Base-by-base conservation (phyloP, 1,140 invertebrate species). In the Drosophila kepulauana region DNA sequence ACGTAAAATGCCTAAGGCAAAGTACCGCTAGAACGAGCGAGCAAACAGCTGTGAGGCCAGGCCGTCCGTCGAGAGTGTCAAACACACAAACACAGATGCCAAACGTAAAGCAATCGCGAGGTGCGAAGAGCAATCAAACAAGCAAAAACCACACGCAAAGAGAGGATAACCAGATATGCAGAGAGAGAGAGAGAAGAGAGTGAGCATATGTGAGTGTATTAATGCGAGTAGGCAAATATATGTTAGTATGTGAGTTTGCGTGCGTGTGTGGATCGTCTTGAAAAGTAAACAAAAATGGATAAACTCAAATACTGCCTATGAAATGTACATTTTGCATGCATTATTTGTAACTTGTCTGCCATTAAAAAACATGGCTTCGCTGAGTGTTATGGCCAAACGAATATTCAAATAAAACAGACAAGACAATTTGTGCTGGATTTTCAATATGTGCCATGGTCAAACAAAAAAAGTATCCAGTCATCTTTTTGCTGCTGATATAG, bases 371-470 rank as follows among this genome's bases (percentile, higher is more conserved):
- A 13, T 43, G 56, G 13, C 56, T 16, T 59, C 81, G 74, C 68
- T 28, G 35, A 16, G 59, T 58, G 48, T 71, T 54, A 58, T 73
- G 52, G 43, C 66, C 52, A 57, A 70, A 63, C 46, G 45, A 61
- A 51, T 20, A 54, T 61, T 30, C 63, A 75, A 62, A 58, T 49
- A 35, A 35, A 38, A 43, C 30, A 11, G 30, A 74, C 41, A 70
- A 67, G 63, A 63, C 46, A 81, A 64, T 48, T 3, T 57, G 70
- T 30, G 57, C 79, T 82, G 67, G 48, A 78, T 85, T 81, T 86
- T 8, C 35, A 10, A 85, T 85, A 78, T 85, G 78, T 85, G 81
- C 75, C 82, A 81, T 81, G 81, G 79, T 69, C 81, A 77, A 71
- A 79, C 56, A 35, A 52, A 54, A 33, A 49, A 28, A 67, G 33